Base-by-base conservation (phyloP, 2,888 invertebrate species). In the Microctonus aethiopoides region DNA sequence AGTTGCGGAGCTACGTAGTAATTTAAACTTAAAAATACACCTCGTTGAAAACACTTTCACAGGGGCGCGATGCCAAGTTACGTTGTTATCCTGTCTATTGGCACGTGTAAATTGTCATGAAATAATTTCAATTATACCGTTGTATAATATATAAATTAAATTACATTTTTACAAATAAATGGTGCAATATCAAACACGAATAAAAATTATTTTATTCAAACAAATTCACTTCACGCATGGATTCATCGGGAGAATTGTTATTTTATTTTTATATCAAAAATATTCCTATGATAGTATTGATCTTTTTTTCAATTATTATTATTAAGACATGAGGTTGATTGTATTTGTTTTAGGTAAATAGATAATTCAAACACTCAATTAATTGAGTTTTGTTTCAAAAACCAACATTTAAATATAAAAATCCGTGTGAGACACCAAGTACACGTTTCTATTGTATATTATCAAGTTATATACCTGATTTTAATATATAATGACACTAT, bases 371-470 rank as follows among this genome's bases (percentile, higher is more conserved):
- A 61, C 52, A 61, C 52, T 52, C 34, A 20, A 36, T 22, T 54
- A 34, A 64, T 52, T 64, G 29, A 63, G 29, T 46, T 63, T 62
- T 22, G 62, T 20, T 60, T 60, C 10, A 46, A 7, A 29, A 54
- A 62, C 26, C 32, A n/a, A 41, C 46, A 34, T 7, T n/a, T 7
- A n/a, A n/a, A n/a, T 16, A 46, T n/a, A 46, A 9, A 63, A 59
- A 7, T 63, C 64, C 51, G 61, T 72, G 70, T 74, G 80, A 80
- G 77, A 81, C 80, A 82, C 80, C 81, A 82, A 84, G 79, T 79
- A 80, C 80, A 80, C 77, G 77, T 75, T 72, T 77, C 61, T 65
- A 71, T 74, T 69, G n/a, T n/a, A n/a, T n/a, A n/a, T n/a, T n/a
- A 5, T 39, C 3, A n/a, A n/a, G 46, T 46, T 46, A 16, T 46